These are phyloP conservation scores for Theretra japonica DNA, from an alignment of 2,888 invertebrate species.

Conservation along the genomic window DNA sequence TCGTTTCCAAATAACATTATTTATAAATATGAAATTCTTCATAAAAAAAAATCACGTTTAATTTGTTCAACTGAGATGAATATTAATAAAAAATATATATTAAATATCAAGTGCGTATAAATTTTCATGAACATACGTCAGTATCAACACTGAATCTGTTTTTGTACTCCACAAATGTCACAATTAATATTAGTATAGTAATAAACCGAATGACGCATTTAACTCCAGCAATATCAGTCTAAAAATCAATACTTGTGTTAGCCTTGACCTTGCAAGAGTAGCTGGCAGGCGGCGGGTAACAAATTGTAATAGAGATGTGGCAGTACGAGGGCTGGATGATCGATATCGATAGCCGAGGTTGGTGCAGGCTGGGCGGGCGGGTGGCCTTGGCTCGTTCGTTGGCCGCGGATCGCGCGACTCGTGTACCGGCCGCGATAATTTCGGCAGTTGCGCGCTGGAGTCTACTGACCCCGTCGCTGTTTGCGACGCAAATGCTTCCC, in stretches of 20 bases:
- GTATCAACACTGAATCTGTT: too few relatives aligned
- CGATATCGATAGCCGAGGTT: slow-evolving; percentile 41
- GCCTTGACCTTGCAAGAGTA: slow-evolving; percentile 8
- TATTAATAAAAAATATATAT: too few relatives aligned
- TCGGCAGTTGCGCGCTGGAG: slow-evolving; percentile 77
- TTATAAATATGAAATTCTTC: too few relatives aligned
- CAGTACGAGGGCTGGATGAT: slow-evolving; percentile 18
- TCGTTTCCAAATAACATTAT: too few relatives aligned
- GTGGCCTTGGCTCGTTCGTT: slow-evolving; percentile 81
- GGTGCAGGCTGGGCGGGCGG: slow-evolving; percentile 46
- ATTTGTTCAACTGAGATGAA: too few relatives aligned
- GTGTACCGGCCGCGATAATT: slow-evolving; percentile 79
- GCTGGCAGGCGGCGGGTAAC: slow-evolving; percentile 3
- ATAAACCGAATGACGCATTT: too few relatives aligned
- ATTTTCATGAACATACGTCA: too few relatives aligned
- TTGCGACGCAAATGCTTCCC: slow-evolving; percentile 81
- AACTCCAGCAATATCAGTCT: too few relatives aligned
- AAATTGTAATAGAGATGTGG: slow-evolving; percentile 26
- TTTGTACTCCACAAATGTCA: too few relatives aligned
- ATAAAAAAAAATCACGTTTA: too few relatives aligned
- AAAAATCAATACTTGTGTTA: not conserved
- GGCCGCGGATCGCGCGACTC: slow-evolving; percentile 68
- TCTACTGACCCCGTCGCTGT: slow-evolving; percentile 82
- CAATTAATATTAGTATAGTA: too few relatives aligned
- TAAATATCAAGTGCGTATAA: too few relatives aligned